Conservation (phyloP, 2,113 vertebrate species). For the Paraplagusia blochii region DNA sequence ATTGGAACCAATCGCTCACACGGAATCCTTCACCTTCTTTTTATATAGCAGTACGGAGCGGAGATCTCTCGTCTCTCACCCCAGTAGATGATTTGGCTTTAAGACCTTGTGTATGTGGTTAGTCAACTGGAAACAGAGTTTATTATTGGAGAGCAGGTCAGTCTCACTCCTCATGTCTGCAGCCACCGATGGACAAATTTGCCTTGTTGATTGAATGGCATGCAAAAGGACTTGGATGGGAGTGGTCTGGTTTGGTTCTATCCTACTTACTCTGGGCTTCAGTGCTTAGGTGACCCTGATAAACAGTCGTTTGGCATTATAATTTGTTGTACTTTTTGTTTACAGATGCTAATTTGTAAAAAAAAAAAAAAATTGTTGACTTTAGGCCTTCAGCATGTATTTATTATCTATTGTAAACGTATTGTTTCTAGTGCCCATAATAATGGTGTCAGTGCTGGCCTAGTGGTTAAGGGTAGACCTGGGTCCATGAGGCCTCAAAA, state of each 20-base stretch:
- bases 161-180: constrained; percentile 63
- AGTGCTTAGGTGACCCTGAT: neutral
- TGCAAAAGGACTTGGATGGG: constrained; percentile 50
- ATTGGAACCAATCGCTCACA: constrained; percentile 75
- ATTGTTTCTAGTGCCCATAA: no score
- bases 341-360: no score
- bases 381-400: no score
- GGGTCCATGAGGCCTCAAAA: no score
- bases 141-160: constrained; percentile 57
- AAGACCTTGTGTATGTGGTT: constrained; percentile 64
- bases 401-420: no score
- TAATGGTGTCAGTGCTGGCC: no score
- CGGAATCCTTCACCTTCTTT: constrained; percentile 72
- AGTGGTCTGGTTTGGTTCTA: constrained; percentile 36
- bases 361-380: no score
- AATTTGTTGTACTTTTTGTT: no score
- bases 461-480: no score
- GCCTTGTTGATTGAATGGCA: constrained; percentile 59
- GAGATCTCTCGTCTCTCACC: constrained; percentile 59
- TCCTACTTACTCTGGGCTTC: constrained; percentile 11
- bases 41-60: constrained; percentile 62
- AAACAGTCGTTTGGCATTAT: no score
- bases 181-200: constrained; percentile 54
- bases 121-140: constrained; percentile 66
- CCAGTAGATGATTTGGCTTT: constrained; percentile 66